A percentile compares a stretch with the other conserved stretches of the same genome.
Evolutionary conservation across 2,797 vertebrate species (phyloP).

Genomic region (Gallinago nigripennis): DNA sequence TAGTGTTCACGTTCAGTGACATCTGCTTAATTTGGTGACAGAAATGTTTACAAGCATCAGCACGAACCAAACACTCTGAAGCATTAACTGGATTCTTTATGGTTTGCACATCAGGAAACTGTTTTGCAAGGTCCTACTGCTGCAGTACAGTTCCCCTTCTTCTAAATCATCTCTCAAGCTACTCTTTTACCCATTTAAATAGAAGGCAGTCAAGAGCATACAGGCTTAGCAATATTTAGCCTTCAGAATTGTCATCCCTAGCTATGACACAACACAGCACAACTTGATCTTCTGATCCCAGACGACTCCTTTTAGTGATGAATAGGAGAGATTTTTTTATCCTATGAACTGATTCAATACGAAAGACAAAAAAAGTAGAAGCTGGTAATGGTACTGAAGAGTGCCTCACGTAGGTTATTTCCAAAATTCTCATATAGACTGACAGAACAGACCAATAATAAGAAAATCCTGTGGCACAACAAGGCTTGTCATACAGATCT

Average conservation of each 20-base stretch:
- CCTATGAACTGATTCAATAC: not conserved
- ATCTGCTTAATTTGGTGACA: constrained; percentile 48
- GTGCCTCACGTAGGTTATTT: not conserved
- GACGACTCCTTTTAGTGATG: not conserved
- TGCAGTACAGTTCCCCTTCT: not conserved
- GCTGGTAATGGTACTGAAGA: not conserved
- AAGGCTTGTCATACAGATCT: not conserved
- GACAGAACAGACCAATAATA: not conserved
- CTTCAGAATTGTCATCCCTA: not conserved
- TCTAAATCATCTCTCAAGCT: not conserved
- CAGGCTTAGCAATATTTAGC: not conserved
- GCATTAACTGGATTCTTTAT: constrained; percentile 12
- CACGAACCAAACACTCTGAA: not conserved
- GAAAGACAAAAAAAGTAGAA: not conserved
- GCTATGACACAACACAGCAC: not conserved
- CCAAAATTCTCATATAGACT: not conserved
- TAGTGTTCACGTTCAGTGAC: not conserved
- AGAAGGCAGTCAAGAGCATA: not conserved
- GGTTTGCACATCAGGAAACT: not conserved
- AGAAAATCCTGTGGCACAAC: not conserved
- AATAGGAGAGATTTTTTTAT: not conserved
- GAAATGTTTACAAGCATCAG: constrained; percentile 45
- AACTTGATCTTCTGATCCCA: not conserved
- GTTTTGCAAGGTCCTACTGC: not conserved
- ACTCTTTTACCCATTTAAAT: not conserved